phyloP scores from a whole-genome alignment of 1,140 invertebrate genomes.

The Mylabris phalerata region DNA sequence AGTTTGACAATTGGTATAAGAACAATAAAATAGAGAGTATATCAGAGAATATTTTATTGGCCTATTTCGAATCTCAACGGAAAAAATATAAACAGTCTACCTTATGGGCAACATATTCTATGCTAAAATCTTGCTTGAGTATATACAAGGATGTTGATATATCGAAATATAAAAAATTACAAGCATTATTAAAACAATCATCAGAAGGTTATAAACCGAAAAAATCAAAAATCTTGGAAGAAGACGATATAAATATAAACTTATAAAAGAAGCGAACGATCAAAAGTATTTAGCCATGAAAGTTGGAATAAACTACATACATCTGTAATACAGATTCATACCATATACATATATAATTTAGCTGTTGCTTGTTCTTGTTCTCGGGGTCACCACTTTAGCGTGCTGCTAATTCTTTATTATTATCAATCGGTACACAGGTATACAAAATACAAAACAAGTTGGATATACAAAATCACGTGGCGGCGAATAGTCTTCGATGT shows the following conservation, averaged over 20 bases:
- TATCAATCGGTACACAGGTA: no score
- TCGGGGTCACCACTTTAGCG: no score
- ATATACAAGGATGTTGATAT: slow-evolving; percentile 1
- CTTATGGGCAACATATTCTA: not conserved
- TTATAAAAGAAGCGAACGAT: not conserved
- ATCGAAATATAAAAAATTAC: slow-evolving; percentile 1
- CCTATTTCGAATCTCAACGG: not conserved
- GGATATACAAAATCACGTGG: no score
- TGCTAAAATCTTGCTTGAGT: not conserved
- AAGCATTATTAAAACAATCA: not conserved
- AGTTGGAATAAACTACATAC: not conserved
- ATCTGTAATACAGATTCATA: no score
- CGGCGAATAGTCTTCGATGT: no score
- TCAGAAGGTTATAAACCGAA: not conserved
- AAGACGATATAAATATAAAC: not conserved
- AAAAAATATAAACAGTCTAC: not conserved
- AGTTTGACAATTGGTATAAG: no score
- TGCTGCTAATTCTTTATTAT: no score
- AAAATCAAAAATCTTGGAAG: slow-evolving; percentile 3
- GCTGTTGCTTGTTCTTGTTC: no score
- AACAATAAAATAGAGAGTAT: not conserved
- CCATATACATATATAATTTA: no score
- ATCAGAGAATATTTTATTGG: not conserved
- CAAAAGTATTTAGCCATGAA: not conserved
- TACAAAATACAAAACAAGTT: no score